Evolutionary conservation across 2,888 invertebrate genomes (phyloP), one percentile per base, ranked within the genome.

Genomic region (Cerastis rubricosa): DNA sequence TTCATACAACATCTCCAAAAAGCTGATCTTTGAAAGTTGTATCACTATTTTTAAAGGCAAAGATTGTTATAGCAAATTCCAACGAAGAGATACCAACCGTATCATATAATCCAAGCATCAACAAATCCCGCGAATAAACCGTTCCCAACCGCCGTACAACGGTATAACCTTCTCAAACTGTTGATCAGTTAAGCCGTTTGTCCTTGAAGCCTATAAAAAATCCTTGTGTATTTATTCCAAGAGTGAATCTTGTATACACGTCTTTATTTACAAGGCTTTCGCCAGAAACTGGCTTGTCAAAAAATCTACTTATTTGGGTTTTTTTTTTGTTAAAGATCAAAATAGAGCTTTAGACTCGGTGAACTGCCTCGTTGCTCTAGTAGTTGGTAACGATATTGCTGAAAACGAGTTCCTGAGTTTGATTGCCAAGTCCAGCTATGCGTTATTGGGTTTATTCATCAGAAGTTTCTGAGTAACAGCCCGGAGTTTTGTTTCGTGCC

Each of bases 131-230:
- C 19, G 64, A 80, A 65, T 77, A 77, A 78, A 61, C 76, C 68
- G 65, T 59, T 65, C 22, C 64, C 65, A 68, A 78, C 66, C 68
- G 35, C 70, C 67, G 68, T 75, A 72, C 47, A 75, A 74, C 66
- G 68, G 67, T 76, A 74, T 40, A 75, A 77, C 76, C 78, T 81
- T 81, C 61, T 76, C 57, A 74, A 81, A 84, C 63, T 59, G 80
- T 81, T 86, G 85, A 85, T 84, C 87, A 73, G 74, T 71, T 85
- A 84, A 85, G 68, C 87, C 72, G 4, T 73, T 73, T 81, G 85
- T 76, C 87, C 87, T 85, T 86, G 84, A 71, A 76, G 66, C 66
- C 25, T 73, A n/a, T 66, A 77, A 77, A 63, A 86, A 81, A 78
- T 76, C 49, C 67, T 61, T 71, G 54, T 78, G 73, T 84, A 65